Base-by-base conservation (phyloP, 1,140 invertebrate species). In the Trichogramma pretiosum region DNA sequence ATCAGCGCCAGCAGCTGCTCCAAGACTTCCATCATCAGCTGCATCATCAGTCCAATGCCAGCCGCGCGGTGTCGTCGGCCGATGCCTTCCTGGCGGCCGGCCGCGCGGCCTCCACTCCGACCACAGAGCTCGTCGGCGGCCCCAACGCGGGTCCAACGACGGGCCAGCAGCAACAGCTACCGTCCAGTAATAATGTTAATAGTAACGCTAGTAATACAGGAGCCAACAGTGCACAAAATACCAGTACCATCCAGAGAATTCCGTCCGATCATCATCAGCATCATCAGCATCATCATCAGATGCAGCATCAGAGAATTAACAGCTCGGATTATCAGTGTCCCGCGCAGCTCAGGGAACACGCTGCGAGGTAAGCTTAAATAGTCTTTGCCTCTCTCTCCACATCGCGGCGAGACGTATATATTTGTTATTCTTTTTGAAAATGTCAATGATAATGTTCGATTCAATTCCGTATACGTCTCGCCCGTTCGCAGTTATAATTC, bases 311-410 rank as follows among this genome's bases (percentile, higher is more conserved):
- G 26, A 58, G 49, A 38, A 50, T 62, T 37, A 58, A n/a, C n/a
- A n/a, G 37, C 50, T 67, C 65, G 56, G 67, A 69, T 44, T 70
- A 68, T 57, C 67, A 70, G 56, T 67, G 60, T 40, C 62, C 67
- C 32, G 59, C 64, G 54, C 55, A 59, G 34, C 49, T 64, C 43
- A 59, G 64, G 54, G 64, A 67, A 49, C 61, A 56, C 48, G 61
- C 59, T 53, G 62, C 60, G 60, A 72, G 69, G 69, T 72, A 66
- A 70, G 67, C 65, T 61, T 68, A 63, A 67, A 67, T 48, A 65
- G 67, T 68, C 65, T 68, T 68, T 67, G 67, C 63, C 59, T 14
- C 43, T 54, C n/a, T n/a, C n/a, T n/a, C n/a, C n/a, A n/a, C n/a
- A n/a, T n/a, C n/a, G 33, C 46, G 18, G 16, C 48, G 34, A 50